Percentiles rank a stretch among this genome's conserved stretches.
These are phyloP conservation scores for Scaptomyza reducta DNA, from an alignment of 2,888 invertebrate species.

Conservation along the genomic window DNA sequence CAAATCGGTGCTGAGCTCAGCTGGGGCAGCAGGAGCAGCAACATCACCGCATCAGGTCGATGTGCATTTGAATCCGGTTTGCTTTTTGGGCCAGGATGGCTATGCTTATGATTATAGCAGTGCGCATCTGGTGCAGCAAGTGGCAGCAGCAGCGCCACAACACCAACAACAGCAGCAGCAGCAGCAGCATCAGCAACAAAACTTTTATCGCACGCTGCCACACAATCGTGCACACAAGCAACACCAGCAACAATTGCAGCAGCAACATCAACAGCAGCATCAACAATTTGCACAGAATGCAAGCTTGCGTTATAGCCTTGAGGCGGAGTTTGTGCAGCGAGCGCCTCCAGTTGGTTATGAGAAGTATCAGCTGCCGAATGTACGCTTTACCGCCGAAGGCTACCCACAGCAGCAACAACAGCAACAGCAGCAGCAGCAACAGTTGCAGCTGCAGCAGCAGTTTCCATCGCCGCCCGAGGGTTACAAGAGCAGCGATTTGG, in stretches of 20 bases:
- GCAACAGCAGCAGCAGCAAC: slow-evolving; percentile 58
- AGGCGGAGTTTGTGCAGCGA: slow-evolving; percentile 88
- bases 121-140: slow-evolving; percentile 81
- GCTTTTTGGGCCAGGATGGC: slow-evolving; percentile 91
- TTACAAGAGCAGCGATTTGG: slow-evolving; percentile 85
- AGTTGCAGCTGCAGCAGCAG: slow-evolving; percentile 77
- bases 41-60: slow-evolving; percentile 88
- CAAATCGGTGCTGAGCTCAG: slow-evolving; percentile 79
- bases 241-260: slow-evolving; percentile 82
- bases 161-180: slow-evolving; percentile 63
- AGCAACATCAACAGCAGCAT: slow-evolving; percentile 75
- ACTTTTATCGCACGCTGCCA: slow-evolving; percentile 91
- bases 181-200: slow-evolving; percentile 77
- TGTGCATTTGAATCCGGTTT: slow-evolving; percentile 90
- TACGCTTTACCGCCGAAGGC: slow-evolving; percentile 92
- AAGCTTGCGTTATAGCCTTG: slow-evolving; percentile 86
- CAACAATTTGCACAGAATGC: slow-evolving; percentile 85
- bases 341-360: slow-evolving; percentile 85
- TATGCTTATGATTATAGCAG: slow-evolving; percentile 86
- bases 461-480: slow-evolving; percentile 89
- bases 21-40: slow-evolving; percentile 39
- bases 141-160: slow-evolving; percentile 58
- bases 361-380: slow-evolving; percentile 85
- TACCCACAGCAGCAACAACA: slow-evolving; percentile 86
- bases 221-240: slow-evolving; percentile 87